These are phyloP conservation scores for Stomatorhinus ivindoensis DNA, from an alignment of 2,113 vertebrate species.

Conservation along the genomic window DNA sequence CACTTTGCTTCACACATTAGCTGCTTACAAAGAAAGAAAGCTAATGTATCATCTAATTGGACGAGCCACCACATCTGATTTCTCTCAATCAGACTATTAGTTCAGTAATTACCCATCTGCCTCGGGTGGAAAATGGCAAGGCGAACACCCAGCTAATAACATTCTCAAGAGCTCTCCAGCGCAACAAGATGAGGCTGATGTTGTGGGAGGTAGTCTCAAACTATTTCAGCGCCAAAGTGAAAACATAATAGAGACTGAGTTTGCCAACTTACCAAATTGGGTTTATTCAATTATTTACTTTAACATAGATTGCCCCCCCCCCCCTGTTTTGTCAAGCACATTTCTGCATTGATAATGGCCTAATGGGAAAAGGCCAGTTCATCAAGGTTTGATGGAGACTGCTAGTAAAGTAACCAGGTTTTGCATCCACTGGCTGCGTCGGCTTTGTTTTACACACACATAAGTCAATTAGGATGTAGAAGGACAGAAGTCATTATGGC, in stretches of 20 bases:
- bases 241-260: constrained; percentile 60
- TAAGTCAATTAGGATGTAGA: not conserved
- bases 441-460: not conserved
- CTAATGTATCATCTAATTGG: constrained; percentile 93
- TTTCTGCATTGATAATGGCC: constrained; percentile 39
- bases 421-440: not conserved
- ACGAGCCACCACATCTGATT: constrained; percentile 88
- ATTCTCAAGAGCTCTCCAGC: constrained; percentile 83
- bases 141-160: constrained; percentile 89
- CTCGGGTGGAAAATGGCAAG: constrained; percentile 87
- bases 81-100: constrained; percentile 92
- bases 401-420: not conserved
- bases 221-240: constrained; percentile 80
- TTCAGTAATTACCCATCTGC: constrained; percentile 89
- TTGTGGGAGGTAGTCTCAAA: constrained; percentile 79
- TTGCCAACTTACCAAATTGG: constrained; percentile 48
- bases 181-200: constrained; percentile 72
- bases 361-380: constrained; percentile 10
- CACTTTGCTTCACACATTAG: constrained; percentile 90
- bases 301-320: constrained; percentile 39
- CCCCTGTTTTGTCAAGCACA: constrained; percentile 20
- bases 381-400: not conserved
- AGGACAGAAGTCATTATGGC: not conserved
- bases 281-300: constrained; percentile 53
- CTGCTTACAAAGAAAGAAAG: constrained; percentile 87